Base-by-base conservation (phyloP, 1,140 invertebrate genomes). In the Drosophila willistoni region DNA sequence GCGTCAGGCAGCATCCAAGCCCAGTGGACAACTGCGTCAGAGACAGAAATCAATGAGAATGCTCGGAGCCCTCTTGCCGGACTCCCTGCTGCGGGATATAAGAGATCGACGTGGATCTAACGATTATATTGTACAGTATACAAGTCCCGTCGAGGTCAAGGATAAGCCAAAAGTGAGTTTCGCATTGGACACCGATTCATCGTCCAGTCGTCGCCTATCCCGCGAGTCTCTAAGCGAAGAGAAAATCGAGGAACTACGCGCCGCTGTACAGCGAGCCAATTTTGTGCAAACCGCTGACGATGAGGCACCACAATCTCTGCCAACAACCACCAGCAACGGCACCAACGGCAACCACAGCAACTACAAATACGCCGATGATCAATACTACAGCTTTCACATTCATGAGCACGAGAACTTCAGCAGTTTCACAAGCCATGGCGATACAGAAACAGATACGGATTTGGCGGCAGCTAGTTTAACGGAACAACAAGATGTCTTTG, bases 321-420 rank as follows among this genome's bases (percentile, higher is more conserved):
- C 68, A 54, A 44, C 44, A 1, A 51, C 17, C 64, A 64, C 25
- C 56, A 63, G 6, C 71, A 36, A 64, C 69, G 64, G 56, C 25
- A 22, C 29, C 66, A 47, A 51, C n/a, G 59, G 60, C 65, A 54
- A 47, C 73, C 64, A 63, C 77, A 71, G 75, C 81, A 86, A 79
- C 67, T 89, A 89, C 61, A 91, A 93, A 59, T 96, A 95, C 81
- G 95, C 96, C 79, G 94, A 95, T 76, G 96, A 97, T 92, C 95
- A 95, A 92, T 96, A 95, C 92, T 96, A 96, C 90, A 95, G 96
- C 90, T 97, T 97, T 90, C 96, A 97, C 92, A 92, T 97, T 66
- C 96, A 96, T 90, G 96, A 97, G 91, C 91, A 92, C 75, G 91
- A 92, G 77, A 91, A 91, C 76, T 91, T 89, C 63, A 94, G 95